Evolutionary conservation across 2,888 invertebrate genomes (phyloP), one percentile per base, ranked within the genome.

Genomic region (Orthonevra nobilis): DNA sequence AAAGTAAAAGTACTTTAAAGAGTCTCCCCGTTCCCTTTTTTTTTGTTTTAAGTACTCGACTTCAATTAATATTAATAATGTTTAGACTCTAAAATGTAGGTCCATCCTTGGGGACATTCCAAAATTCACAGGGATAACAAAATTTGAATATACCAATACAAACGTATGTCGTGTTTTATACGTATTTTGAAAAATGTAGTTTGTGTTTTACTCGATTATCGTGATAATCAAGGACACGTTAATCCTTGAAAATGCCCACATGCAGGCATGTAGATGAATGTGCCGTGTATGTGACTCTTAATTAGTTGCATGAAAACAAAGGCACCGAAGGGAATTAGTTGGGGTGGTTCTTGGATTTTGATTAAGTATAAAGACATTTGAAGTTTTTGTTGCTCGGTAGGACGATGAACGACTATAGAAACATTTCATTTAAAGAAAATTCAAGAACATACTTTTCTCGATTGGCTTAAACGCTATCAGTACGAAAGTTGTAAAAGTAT

Each of bases 1-100:
- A 77, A 70, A 70, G 58, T 77, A 70, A 64, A 70, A 70, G 64
- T 58, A 77, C 70, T 58, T 77, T 58, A 50, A 40, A 68, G 63
- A 14, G 63, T 46, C n/a, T 56, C 42, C 34, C 10, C 32, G 23
- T 60, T 44, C 23, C 12, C 17, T 36, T 40, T 26, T 10, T 19
- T 19, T 26, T 28, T 44, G 26, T 20, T 64, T 68, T 54, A n/a
- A n/a, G n/a, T n/a, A n/a, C 28, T 34, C 52, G 28, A 64, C 70
- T 70, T 77, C 58, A 77, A 70, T 77, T 77, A 70, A 77, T 77
- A 77, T 70, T 70, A 70, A 77, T 77, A 58, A 70, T 50, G 17
- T 58, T 64, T 44, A 52, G 58, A 58, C 58, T 52, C 38, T 34
- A 42, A 15, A 10, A 19, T n/a, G 36, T 23, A 14, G 34, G 30